Evolutionary conservation across 2,113 vertebrate genomes (phyloP).

Genomic region (Microcebus murinus): DNA sequence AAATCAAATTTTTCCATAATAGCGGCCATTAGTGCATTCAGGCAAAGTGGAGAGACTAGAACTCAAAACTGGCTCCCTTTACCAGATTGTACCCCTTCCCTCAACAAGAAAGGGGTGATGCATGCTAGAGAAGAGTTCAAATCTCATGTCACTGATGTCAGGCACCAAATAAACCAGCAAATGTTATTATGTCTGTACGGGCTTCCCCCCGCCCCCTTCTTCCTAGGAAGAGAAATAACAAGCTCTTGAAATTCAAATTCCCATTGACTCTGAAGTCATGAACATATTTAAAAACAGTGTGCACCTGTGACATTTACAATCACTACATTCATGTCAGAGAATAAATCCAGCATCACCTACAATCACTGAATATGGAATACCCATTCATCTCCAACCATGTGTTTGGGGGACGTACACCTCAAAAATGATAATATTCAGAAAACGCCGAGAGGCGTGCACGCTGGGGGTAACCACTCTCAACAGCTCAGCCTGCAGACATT

Average conservation of each 20-base stretch:
- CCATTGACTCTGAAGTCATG: conserved; percentile 42
- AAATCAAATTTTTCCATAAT: not conserved
- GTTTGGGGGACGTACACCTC: not conserved
- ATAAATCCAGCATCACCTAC: not conserved
- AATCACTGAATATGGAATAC: not conserved
- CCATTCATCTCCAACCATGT: not conserved
- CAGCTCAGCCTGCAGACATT: not conserved
- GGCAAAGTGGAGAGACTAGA: not conserved
- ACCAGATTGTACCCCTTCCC: too few species aligned
- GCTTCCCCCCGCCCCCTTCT: not conserved
- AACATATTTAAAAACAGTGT: conserved; percentile 26
- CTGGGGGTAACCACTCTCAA: not conserved
- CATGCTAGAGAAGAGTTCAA: not conserved
- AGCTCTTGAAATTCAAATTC: conserved; percentile 57
- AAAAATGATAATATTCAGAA: not conserved
- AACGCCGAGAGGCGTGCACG: fast-evolving
- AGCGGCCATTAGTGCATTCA: not conserved
- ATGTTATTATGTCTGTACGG: not conserved
- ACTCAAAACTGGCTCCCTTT: not conserved
- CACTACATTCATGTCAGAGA: conserved; percentile 31
- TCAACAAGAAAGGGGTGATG: not conserved
- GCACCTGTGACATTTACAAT: conserved; percentile 44
- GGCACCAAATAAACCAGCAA: not conserved
- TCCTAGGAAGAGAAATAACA: conserved; percentile 15
- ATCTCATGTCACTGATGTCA: not conserved